Evolutionary conservation across 1,140 invertebrate species (phyloP).

Genomic region (Drosophila ironensis): DNA sequence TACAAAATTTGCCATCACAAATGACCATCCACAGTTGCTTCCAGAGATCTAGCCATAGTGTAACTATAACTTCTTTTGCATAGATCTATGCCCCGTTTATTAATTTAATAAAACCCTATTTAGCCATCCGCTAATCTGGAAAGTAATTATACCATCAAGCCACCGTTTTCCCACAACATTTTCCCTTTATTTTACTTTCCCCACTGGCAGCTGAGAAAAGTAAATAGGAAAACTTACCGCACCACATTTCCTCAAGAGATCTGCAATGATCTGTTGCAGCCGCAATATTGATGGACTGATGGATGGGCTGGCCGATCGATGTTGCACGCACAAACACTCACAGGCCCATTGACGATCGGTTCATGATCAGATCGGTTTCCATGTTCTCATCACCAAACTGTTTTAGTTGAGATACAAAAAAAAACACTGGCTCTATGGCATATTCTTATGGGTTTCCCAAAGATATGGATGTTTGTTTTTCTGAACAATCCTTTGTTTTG

Average conservation of each 20-base stretch:
- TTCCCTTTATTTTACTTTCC: not conserved
- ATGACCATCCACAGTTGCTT: no score
- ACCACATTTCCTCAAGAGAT: conserved; percentile 12
- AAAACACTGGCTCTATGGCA: not conserved
- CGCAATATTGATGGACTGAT: not conserved
- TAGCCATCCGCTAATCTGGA: no score
- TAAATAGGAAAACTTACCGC: conserved; percentile 20
- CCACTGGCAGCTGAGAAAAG: not conserved
- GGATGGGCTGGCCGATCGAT: not conserved
- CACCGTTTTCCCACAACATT: not conserved
- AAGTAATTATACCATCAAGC: not conserved
- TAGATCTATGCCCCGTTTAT: no score
- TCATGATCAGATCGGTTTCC: not conserved
- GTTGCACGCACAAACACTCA: conserved; percentile 2
- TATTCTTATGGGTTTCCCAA: not conserved
- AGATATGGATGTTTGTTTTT: conserved; percentile 3
- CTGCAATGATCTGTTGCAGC: no score
- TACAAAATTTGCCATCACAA: no score
- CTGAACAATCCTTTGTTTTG: conserved; percentile 18
- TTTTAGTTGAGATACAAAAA: not conserved
- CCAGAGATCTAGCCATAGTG: no score
- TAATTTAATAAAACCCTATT: no score
- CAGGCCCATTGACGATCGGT: not conserved
- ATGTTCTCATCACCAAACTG: conserved; percentile 1
- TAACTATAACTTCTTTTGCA: no score